Evolutionary conservation across 2,113 vertebrate species (phyloP).

Genomic region (Genyomyrus donnyi): DNA sequence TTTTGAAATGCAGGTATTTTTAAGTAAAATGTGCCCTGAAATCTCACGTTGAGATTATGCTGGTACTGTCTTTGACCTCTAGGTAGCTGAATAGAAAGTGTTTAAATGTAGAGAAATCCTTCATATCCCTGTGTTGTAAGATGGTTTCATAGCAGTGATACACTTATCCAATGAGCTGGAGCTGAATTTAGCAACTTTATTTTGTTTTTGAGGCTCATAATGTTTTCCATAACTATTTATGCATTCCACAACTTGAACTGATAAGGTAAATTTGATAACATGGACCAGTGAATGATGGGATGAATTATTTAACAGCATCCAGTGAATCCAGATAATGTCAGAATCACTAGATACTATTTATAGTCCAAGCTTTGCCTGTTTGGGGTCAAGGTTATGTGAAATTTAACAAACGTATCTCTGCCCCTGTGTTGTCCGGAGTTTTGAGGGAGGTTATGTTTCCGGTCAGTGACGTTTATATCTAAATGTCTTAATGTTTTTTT

Average conservation of each 20-base stretch:
- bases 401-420: neutral
- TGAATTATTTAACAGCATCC: neutral
- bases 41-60: neutral
- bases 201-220: neutral
- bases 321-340: neutral
- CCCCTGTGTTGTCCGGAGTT: neutral
- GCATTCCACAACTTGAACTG: neutral
- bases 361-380: neutral
- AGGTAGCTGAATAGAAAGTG: neutral
- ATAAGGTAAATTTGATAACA: neutral
- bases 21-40: neutral
- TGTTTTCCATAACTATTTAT: neutral
- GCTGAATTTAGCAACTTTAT: neutral
- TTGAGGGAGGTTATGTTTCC: neutral
- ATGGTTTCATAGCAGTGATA: neutral
- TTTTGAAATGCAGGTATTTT: neutral
- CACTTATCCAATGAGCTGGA: neutral
- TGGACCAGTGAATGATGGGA: neutral
- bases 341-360: neutral
- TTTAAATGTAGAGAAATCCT: neutral
- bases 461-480: neutral
- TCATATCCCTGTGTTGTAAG: neutral
- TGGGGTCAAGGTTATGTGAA: neutral
- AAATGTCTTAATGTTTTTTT: neutral
- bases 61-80: neutral